Percentiles rank a stretch among this genome's conserved stretches.
phyloP scores from a whole-genome alignment of 2,797 vertebrate genomes.

The Emydoidea blandingii region DNA sequence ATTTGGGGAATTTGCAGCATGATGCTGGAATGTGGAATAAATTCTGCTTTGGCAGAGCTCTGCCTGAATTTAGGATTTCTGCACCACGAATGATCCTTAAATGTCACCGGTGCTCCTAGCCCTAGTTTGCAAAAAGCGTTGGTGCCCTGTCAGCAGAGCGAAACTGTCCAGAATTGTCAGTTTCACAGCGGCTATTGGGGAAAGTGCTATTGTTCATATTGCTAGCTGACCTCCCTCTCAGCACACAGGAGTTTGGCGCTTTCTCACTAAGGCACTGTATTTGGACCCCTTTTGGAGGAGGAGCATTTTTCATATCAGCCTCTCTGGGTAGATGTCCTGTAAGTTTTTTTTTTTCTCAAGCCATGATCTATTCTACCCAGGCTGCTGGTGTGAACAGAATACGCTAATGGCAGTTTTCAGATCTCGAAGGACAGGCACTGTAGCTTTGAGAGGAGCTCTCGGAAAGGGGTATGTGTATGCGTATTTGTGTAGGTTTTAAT shows the following conservation, averaged over 20 bases:
- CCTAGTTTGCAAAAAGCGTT: neutral
- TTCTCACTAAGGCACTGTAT: neutral
- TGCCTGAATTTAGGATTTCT: fast-evolving
- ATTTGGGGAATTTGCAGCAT: neutral
- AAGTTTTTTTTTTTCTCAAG: neutral
- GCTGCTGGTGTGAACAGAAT: neutral
- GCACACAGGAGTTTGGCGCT: neutral
- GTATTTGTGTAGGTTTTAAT: neutral
- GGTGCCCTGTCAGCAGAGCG: neutral
- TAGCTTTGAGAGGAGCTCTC: fast-evolving
- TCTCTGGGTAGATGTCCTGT: neutral
- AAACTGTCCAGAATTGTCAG: neutral
- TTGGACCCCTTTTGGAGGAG: neutral
- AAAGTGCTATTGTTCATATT: neutral
- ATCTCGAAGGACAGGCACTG: fast-evolving
- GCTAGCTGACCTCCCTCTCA: too few species aligned
- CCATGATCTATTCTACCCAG: neutral
- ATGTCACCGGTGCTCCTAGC: fast-evolving
- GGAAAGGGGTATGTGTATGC: fast-evolving
- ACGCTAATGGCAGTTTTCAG: neutral
- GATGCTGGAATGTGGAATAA: neutral
- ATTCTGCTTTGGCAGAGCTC: neutral
- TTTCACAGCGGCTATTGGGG: neutral
- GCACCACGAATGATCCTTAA: neutral
- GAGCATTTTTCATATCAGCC: neutral